Conservation (phyloP, 2,113 vertebrate genomes). For the Plectropomus leopardus region DNA sequence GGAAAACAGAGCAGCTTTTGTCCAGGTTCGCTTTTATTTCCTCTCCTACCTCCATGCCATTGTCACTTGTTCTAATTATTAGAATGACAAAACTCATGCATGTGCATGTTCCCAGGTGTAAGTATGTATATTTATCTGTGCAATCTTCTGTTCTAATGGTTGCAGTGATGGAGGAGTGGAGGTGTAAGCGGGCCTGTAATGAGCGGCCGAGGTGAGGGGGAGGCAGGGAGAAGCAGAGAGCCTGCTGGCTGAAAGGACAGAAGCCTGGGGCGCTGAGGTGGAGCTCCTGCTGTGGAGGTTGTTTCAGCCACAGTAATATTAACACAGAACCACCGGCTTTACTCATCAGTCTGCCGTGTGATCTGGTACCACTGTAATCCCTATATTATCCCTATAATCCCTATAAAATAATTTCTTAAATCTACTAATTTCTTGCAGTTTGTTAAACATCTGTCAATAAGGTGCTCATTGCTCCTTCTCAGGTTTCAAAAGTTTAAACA, state of each 20-base stretch:
- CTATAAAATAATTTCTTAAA: no score
- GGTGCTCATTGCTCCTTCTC: no score
- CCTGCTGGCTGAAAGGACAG: slow-evolving; percentile 59
- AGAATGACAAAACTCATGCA: slow-evolving; percentile 43
- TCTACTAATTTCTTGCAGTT: no score
- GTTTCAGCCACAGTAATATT: slow-evolving; percentile 51
- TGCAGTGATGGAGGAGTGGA: slow-evolving; percentile 61
- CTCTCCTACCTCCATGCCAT: slow-evolving; percentile 1
- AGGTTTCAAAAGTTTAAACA: no score
- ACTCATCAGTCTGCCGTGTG: slow-evolving; percentile 52
- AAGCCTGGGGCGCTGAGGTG: slow-evolving; percentile 61
- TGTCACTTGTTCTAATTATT: slow-evolving; percentile 51
- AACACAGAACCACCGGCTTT: slow-evolving; percentile 42
- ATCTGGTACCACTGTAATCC: slow-evolving; percentile 1
- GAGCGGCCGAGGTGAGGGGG: slow-evolving; percentile 53
- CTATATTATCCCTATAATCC: not conserved
- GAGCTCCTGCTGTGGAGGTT: slow-evolving; percentile 49
- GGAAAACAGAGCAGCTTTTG: slow-evolving; percentile 58
- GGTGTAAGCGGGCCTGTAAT: slow-evolving; percentile 65
- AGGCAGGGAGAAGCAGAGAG: slow-evolving; percentile 26
- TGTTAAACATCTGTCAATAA: no score
- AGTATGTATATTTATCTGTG: slow-evolving; percentile 24
- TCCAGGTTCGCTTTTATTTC: slow-evolving; percentile 25
- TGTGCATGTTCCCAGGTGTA: slow-evolving; percentile 14
- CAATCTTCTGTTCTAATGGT: slow-evolving; percentile 50